Percentiles rank a stretch among this genome's conserved stretches.
Evolutionary conservation across 1,140 invertebrate genomes (phyloP).

Genomic region (Meloidogyne floridensis): DNA sequence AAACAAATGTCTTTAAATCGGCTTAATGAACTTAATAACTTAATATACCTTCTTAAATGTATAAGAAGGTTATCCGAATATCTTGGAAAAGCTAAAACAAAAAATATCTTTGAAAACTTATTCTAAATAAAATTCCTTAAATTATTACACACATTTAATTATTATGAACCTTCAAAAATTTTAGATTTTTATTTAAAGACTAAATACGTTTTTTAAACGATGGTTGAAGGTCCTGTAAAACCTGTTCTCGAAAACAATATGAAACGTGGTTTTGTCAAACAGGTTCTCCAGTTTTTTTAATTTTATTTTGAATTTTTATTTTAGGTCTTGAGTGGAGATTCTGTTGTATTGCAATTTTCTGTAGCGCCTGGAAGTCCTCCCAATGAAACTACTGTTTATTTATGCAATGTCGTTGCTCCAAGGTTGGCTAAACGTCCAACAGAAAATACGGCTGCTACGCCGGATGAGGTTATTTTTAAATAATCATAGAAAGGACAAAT

Average conservation of each 20-base stretch:
- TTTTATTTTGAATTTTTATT: background rate
- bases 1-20: no score
- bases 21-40: no score
- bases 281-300: constrained; percentile 27
- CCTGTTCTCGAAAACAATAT: constrained; percentile 23
- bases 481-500: background rate
- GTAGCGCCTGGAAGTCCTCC: constrained; percentile 77
- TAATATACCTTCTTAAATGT: no score
- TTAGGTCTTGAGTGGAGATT: constrained; percentile 85
- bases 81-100: no score
- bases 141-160: no score
- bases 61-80: no score
- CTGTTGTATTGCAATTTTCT: constrained; percentile 80
- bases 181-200: constrained; percentile 1
- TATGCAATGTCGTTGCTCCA: constrained; percentile 87
- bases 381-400: constrained; percentile 82
- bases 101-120: no score
- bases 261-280: constrained; percentile 53
- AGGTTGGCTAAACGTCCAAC: constrained; percentile 78
- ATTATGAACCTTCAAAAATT: background rate
- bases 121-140: no score
- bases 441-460: constrained; percentile 70
- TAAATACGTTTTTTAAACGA: background rate
- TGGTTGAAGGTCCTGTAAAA: constrained; percentile 11
- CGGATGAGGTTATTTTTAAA: constrained; percentile 46